Percentiles rank a stretch among this genome's conserved stretches.
Conservation (phyloP, 2,888 invertebrate genomes). For the Clitarchus hookeri region DNA sequence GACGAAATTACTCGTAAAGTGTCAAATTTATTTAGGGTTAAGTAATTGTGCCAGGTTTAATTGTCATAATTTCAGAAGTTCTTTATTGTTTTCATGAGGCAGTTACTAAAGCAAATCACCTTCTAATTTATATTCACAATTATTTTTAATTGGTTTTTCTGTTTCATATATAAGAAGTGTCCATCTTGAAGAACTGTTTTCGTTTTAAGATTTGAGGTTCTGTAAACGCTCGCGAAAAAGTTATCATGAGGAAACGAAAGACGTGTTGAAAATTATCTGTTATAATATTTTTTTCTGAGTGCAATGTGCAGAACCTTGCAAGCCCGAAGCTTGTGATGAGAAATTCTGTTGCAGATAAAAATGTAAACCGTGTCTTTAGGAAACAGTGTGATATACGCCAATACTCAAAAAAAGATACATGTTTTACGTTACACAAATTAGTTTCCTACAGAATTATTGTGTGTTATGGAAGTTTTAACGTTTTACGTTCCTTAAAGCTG, state of each 20-base stretch:
- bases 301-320: not conserved
- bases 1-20: no score
- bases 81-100: no score
- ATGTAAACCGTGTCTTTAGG: not conserved
- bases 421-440: not conserved
- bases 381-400: not conserved
- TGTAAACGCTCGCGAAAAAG: not conserved
- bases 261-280: not conserved
- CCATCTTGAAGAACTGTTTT: not conserved
- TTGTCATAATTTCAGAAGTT: no score
- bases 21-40: no score
- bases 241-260: not conserved
- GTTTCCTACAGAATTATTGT: not conserved
- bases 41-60: no score
- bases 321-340: not conserved
- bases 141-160: not conserved
- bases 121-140: no score
- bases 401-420: not conserved
- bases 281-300: not conserved
- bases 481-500: not conserved
- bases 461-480: not conserved
- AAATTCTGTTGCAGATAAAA: not conserved
- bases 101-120: no score
- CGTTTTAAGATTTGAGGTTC: not conserved
- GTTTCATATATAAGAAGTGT: not conserved